Evolutionary conservation across 2,113 vertebrate genomes (phyloP).

Genomic region (Diphyllodes magnificus): DNA sequence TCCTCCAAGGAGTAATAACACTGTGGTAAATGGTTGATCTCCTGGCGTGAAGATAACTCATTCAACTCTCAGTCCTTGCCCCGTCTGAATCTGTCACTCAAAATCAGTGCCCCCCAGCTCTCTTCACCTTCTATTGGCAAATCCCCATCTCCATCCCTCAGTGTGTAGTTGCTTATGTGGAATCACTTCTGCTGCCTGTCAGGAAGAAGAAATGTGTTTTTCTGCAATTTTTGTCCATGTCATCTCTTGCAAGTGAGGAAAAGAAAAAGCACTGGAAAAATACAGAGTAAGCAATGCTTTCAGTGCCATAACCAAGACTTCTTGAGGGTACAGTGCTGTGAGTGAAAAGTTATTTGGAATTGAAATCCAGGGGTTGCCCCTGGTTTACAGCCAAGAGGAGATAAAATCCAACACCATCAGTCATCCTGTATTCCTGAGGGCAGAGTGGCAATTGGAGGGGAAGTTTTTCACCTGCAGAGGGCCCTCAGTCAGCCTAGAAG

Average conservation of each 20-base stretch:
- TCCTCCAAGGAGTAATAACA: not conserved
- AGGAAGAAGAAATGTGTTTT: not conserved
- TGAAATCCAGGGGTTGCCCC: not conserved
- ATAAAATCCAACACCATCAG: not conserved
- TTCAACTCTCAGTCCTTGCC: not conserved
- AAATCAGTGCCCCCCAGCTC: not conserved
- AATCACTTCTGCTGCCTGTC: not conserved
- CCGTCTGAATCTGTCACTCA: not conserved
- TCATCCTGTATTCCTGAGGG: not conserved
- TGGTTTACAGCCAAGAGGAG: not conserved
- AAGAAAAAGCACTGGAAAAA: not conserved
- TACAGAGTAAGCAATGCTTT: not conserved
- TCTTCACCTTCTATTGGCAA: not conserved
- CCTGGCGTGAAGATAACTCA: not conserved
- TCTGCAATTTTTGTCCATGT: not conserved
- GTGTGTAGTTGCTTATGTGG: not conserved
- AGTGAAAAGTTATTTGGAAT: not conserved
- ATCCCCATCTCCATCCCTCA: not conserved
- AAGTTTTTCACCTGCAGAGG: not conserved
- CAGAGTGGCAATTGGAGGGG: not conserved
- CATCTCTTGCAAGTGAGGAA: not conserved
- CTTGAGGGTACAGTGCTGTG: not conserved
- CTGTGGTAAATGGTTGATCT: not conserved
- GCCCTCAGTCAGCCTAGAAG: not conserved
- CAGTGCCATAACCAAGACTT: not conserved